These are phyloP conservation scores for Solea senegalensis DNA, from an alignment of 2,113 vertebrate genomes.

Conservation along the genomic window DNA sequence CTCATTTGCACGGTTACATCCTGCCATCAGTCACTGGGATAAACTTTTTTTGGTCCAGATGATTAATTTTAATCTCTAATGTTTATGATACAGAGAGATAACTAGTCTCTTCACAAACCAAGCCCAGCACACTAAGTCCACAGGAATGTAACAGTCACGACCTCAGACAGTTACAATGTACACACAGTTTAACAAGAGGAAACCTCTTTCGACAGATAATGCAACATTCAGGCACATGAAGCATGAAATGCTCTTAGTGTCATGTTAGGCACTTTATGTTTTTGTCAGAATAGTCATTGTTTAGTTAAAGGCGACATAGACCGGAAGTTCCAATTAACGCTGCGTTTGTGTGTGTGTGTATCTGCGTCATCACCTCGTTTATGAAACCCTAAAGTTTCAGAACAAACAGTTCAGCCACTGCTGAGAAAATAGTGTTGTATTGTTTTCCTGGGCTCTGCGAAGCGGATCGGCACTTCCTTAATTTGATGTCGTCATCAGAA, in stretches of 20 bases:
- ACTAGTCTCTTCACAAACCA: constrained; percentile 55
- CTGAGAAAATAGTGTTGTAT: too few species aligned
- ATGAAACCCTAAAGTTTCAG: too few species aligned
- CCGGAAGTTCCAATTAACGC: too few species aligned
- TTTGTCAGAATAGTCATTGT: background rate
- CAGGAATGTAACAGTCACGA: constrained; percentile 36
- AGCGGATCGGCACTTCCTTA: too few species aligned
- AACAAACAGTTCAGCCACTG: too few species aligned
- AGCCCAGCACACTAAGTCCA: constrained; percentile 22
- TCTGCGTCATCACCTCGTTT: too few species aligned
- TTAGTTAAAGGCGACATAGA: too few species aligned
- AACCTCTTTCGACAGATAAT: constrained; percentile 21
- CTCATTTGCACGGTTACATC: background rate
- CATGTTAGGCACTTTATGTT: too few species aligned
- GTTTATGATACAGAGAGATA: constrained; percentile 65
- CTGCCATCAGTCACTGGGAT: constrained; percentile 23
- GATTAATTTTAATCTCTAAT: constrained; percentile 42
- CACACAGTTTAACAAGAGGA: constrained; percentile 35
- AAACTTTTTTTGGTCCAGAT: constrained; percentile 23
- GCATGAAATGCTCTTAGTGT: background rate
- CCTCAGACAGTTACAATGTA: constrained; percentile 42
- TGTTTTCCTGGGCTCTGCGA: too few species aligned
- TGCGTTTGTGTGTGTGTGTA: too few species aligned
- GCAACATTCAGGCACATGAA: constrained; percentile 23
- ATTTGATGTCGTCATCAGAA: too few species aligned